phyloP scores from a whole-genome alignment of 2,113 vertebrate species.

The Rhadina sibilatrix region DNA sequence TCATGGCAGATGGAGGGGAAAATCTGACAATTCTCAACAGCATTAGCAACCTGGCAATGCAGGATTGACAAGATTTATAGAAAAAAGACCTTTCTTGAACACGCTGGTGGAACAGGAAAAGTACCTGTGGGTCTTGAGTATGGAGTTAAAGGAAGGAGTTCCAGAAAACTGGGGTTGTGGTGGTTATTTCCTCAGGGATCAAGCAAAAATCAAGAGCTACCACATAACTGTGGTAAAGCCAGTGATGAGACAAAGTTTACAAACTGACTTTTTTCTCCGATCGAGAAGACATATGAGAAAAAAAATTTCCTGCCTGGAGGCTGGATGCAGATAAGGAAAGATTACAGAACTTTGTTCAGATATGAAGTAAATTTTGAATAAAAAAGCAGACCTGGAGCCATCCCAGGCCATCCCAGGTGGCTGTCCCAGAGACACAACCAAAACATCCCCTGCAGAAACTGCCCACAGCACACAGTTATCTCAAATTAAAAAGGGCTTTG shows the following conservation, averaged over 20 bases:
- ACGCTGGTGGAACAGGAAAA: neutral
- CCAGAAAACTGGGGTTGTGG: neutral
- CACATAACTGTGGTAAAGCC: neutral
- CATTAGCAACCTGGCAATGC: neutral
- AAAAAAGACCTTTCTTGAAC: neutral
- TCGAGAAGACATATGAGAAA: neutral
- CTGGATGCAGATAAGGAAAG: neutral
- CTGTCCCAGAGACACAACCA: neutral
- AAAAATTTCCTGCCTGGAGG: neutral
- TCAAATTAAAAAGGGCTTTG: neutral
- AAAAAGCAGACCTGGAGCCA: neutral
- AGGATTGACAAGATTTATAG: neutral
- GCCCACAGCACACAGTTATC: neutral
- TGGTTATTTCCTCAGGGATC: neutral
- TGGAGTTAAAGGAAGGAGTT: neutral
- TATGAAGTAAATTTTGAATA: neutral
- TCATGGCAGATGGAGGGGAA: neutral
- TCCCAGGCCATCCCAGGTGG: neutral
- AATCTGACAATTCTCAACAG: neutral
- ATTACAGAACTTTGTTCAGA: neutral
- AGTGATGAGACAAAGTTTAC: neutral
- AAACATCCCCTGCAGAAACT: neutral
- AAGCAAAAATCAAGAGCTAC: neutral
- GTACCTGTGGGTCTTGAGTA: neutral
- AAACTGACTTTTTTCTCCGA: neutral